Evolutionary conservation across 2,888 invertebrate species (phyloP).

Genomic region (Spisula solida): DNA sequence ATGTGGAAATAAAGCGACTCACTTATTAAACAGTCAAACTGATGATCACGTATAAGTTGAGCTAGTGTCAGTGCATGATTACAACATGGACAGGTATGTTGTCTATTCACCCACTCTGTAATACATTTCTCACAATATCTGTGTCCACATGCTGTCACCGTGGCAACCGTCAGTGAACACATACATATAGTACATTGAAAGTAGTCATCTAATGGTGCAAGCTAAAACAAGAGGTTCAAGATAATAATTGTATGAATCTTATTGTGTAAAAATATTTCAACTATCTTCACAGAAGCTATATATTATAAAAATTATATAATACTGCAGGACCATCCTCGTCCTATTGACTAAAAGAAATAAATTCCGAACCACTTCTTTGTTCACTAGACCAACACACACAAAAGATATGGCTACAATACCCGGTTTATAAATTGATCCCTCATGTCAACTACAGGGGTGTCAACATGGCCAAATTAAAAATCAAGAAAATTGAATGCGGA

Average conservation of each 20-base stretch:
- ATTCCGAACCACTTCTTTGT: too few species aligned
- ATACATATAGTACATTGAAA: constrained; percentile 85
- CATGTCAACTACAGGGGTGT: too few species aligned
- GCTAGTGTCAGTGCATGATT: constrained; percentile 72
- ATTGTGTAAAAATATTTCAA: neutral
- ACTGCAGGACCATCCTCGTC: too few species aligned
- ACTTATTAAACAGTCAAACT: constrained; percentile 84
- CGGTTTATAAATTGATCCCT: too few species aligned
- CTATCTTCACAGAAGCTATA: neutral
- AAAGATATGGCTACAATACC: too few species aligned
- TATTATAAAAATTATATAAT: neutral
- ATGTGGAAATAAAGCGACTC: constrained; percentile 33
- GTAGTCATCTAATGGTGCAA: constrained; percentile 77
- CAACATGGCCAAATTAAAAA: too few species aligned
- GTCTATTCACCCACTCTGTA: constrained; percentile 82
- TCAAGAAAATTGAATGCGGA: too few species aligned
- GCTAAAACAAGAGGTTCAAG: constrained; percentile 65
- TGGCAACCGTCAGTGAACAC: constrained; percentile 76
- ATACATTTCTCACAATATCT: constrained; percentile 84
- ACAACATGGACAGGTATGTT: constrained; percentile 85
- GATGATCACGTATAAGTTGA: constrained; percentile 81
- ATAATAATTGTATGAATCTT: neutral
- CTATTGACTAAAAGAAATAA: too few species aligned
- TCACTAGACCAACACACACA: too few species aligned
- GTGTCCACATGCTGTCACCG: constrained; percentile 84